A percentile compares a stretch with the other conserved stretches of the same genome.
These are phyloP conservation scores for Gallinago jamesoni DNA, from an alignment of 2,113 vertebrate genomes.

Conservation along the genomic window DNA sequence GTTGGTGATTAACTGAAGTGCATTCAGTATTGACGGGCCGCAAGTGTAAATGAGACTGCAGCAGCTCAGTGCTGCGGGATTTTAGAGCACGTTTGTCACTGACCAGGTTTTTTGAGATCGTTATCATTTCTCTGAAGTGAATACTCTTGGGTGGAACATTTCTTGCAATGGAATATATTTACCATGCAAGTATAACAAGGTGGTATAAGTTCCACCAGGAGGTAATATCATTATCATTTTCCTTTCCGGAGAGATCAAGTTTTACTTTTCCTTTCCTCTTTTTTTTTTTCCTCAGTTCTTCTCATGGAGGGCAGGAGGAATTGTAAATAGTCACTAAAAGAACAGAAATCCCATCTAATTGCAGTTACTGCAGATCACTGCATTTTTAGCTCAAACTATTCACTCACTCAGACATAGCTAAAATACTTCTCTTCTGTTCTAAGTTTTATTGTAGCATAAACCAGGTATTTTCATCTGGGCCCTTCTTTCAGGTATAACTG, in stretches of 20 bases:
- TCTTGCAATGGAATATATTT: background rate
- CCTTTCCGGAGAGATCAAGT: background rate
- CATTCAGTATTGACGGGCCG: slow-evolving; percentile 29
- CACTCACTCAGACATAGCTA: background rate
- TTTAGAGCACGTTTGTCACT: background rate
- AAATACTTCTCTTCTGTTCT: background rate
- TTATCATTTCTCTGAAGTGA: background rate
- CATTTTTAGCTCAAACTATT: background rate
- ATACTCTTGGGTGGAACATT: background rate
- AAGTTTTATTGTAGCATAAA: background rate
- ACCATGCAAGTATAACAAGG: background rate
- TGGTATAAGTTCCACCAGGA: background rate
- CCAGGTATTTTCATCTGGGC: background rate
- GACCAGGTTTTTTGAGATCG: background rate
- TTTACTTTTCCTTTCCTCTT: background rate
- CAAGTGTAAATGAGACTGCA: slow-evolving; percentile 41
- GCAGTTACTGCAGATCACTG: background rate
- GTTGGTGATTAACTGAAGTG: background rate
- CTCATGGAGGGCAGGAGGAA: background rate
- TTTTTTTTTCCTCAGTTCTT: background rate
- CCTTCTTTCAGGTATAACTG: background rate
- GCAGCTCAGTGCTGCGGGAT: background rate
- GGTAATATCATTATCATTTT: background rate
- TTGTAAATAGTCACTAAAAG: background rate
- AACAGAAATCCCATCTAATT: slow-evolving; percentile 4